A percentile compares a stretch with the other conserved stretches of the same genome.
phyloP scores from a whole-genome alignment of 2,797 vertebrate species.

The Muraenolepis orangiensis region DNA sequence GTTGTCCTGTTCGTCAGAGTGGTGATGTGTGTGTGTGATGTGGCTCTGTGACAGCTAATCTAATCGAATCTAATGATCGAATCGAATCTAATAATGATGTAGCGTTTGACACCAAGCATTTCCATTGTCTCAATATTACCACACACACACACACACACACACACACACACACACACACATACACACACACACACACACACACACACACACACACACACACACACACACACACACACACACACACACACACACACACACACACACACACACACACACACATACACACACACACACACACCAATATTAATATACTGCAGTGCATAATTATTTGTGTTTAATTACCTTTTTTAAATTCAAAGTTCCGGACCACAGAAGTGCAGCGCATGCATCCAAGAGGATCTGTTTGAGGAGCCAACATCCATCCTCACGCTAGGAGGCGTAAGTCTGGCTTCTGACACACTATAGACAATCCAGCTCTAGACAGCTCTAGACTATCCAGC shows the following conservation, averaged over 20 bases:
- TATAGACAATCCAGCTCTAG: too few relatives aligned
- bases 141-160: background rate
- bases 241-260: background rate
- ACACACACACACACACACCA: background rate
- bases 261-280: background rate
- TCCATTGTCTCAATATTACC: background rate
- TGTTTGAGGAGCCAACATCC: conserved; percentile 91
- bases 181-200: background rate
- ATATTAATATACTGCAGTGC: background rate
- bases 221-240: background rate
- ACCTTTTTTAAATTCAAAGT: conserved; percentile 55
- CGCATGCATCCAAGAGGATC: conserved; percentile 91
- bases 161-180: background rate
- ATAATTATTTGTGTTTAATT: background rate
- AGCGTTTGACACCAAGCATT: background rate
- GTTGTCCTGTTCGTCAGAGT: background rate
- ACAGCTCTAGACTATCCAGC: too few relatives aligned
- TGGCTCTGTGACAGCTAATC: background rate
- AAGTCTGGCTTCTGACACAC: too few relatives aligned
- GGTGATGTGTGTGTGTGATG: background rate
- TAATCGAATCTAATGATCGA: too few relatives aligned
- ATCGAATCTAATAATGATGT: background rate
- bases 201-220: background rate
- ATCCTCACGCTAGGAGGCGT: conserved; percentile 88
- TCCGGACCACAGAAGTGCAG: conserved; percentile 92